Conservation (phyloP, 2,113 vertebrate genomes). For the Strix aluco region DNA sequence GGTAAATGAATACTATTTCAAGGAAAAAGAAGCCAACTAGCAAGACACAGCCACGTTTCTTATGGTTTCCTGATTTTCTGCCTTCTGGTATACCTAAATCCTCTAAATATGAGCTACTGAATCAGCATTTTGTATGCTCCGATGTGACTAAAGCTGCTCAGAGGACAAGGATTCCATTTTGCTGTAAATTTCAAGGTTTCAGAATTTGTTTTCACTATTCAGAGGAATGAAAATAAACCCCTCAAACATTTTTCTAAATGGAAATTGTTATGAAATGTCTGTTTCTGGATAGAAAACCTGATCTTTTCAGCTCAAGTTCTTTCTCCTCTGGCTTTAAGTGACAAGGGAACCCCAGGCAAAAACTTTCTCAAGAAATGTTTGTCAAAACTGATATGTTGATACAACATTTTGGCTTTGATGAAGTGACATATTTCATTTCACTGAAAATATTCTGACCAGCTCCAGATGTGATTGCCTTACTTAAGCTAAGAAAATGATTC, state of each 20-base stretch:
- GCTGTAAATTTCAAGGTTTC: slow-evolving; percentile 17
- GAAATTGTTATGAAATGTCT: slow-evolving; percentile 51
- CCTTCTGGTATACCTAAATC: slow-evolving; percentile 25
- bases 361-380: slow-evolving; percentile 53
- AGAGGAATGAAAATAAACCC: slow-evolving; percentile 52
- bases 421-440: slow-evolving; percentile 54
- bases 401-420: slow-evolving; percentile 57
- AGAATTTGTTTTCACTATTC: slow-evolving; percentile 51
- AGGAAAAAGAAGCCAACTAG: neutral
- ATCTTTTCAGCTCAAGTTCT: slow-evolving; percentile 45
- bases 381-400: slow-evolving; percentile 56
- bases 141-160: slow-evolving; percentile 7
- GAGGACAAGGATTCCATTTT: slow-evolving; percentile 32
- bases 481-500: slow-evolving; percentile 54
- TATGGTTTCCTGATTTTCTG: slow-evolving; percentile 16
- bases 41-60: slow-evolving; percentile 4
- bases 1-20: neutral
- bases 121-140: slow-evolving; percentile 50
- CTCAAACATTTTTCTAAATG: slow-evolving; percentile 35
- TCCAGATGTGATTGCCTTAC: slow-evolving; percentile 59
- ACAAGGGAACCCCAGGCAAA: slow-evolving; percentile 45
- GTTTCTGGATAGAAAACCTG: slow-evolving; percentile 38
- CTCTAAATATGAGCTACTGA: slow-evolving; percentile 44
- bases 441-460: slow-evolving; percentile 51
- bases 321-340: slow-evolving; percentile 14